Evolutionary conservation across 2,797 vertebrate species (phyloP).

Genomic region (Mareca penelope): DNA sequence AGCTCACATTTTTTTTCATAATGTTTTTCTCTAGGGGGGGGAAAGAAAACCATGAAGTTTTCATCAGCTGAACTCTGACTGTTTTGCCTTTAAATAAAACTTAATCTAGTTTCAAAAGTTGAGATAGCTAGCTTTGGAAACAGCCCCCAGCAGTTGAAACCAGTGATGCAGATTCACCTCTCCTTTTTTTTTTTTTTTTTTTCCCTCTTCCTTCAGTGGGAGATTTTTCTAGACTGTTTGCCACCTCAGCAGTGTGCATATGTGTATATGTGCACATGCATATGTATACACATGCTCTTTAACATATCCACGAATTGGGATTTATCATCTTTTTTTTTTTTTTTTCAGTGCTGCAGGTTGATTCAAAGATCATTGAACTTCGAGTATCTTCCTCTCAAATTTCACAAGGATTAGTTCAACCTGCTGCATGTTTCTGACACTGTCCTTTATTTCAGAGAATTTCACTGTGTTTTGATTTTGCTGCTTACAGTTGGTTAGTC

Average conservation of each 20-base stretch:
- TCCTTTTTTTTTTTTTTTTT: not conserved
- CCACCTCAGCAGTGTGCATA: not conserved
- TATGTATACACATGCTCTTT: fast-evolving
- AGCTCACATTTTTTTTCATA: not conserved
- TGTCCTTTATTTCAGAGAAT: not conserved
- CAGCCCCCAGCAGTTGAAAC: not conserved
- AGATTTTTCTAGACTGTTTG: not conserved
- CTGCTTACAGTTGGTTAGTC: not conserved
- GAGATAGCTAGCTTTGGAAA: not conserved
- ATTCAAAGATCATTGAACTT: not conserved
- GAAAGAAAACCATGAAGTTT: not conserved
- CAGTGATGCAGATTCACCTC: not conserved
- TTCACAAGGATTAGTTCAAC: not conserved
- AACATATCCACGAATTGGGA: not conserved
- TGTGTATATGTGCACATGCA: fast-evolving
- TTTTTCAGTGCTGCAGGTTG: not conserved
- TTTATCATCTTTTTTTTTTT: not conserved
- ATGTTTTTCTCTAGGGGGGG: not conserved
- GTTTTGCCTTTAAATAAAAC: constrained; percentile 2
- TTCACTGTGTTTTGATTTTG: not conserved
- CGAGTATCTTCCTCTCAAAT: not conserved
- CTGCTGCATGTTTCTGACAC: not conserved
- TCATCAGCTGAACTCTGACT: not conserved
- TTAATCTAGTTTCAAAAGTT: not conserved
- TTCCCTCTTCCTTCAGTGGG: not conserved